Percentiles rank a stretch among this genome's conserved stretches.
phyloP scores from a whole-genome alignment of 92 coral and sea anemone species.

The Bergia puertoricense region DNA sequence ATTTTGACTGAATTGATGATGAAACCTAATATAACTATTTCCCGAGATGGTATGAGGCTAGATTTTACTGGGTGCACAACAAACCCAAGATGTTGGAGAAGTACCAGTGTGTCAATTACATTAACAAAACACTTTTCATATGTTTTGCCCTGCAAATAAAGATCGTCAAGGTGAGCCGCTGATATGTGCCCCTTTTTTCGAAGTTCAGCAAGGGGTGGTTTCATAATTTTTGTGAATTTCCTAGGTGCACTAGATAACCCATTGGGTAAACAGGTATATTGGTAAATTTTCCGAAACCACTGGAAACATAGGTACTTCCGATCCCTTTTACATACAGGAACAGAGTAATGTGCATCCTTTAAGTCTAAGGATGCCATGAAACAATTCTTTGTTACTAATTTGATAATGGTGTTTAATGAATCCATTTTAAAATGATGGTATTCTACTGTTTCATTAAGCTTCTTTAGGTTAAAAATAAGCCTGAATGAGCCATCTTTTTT shows the following conservation, averaged over 20 bases:
- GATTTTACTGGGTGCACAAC: conserved; percentile 57
- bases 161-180: conserved; percentile 60
- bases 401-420: conserved; percentile 35
- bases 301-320: conserved; percentile 40
- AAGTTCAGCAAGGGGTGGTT: conserved; percentile 39
- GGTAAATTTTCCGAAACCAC: conserved; percentile 33
- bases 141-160: conserved; percentile 50
- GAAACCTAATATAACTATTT: conserved; percentile 49
- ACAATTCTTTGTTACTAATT: conserved; percentile 22
- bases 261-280: conserved; percentile 46
- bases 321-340: neutral
- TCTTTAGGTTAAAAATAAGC: conserved; percentile 37
- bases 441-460: conserved; percentile 19
- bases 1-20: conserved; percentile 54
- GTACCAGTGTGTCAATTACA: conserved; percentile 47
- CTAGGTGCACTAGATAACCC: conserved; percentile 45
- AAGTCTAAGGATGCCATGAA: conserved; percentile 46
- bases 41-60: conserved; percentile 44
- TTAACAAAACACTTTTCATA: conserved; percentile 34
- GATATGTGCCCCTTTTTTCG: conserved; percentile 48
- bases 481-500: conserved; percentile 21
- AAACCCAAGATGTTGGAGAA: conserved; percentile 54
- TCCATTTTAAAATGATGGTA: conserved; percentile 49
- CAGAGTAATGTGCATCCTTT: conserved; percentile 25
- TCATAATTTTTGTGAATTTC: conserved; percentile 52